These are phyloP conservation scores for Triplophysa tibetana DNA, from an alignment of 2,113 vertebrate species.

Conservation along the genomic window DNA sequence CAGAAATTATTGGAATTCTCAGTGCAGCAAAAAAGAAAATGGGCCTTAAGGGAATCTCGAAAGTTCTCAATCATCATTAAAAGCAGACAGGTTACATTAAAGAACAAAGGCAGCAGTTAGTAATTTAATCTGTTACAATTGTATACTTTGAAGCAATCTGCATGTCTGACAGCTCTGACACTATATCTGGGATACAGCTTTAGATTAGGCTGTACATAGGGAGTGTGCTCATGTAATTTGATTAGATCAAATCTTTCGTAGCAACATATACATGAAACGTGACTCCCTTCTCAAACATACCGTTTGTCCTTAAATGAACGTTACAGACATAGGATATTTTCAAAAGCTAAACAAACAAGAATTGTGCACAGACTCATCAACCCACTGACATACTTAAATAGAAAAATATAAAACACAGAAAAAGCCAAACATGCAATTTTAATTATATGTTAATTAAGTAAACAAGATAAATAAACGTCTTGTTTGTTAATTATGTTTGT, in stretches of 20 bases:
- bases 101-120: not conserved
- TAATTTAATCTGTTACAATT: conserved; percentile 35
- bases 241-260: conserved; percentile 53
- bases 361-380: too few relatives aligned
- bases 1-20: not conserved
- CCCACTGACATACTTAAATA: too few relatives aligned
- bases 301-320: not conserved
- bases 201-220: conserved; percentile 15
- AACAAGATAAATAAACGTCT: too few relatives aligned
- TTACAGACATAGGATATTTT: too few relatives aligned
- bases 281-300: conserved; percentile 13
- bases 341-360: too few relatives aligned
- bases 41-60: not conserved
- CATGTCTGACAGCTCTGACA: conserved; percentile 29
- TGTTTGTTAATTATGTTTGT: too few relatives aligned
- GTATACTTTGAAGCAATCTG: conserved; percentile 27
- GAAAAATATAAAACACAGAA: too few relatives aligned
- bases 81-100: not conserved
- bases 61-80: not conserved
- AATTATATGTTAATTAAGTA: too few relatives aligned
- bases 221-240: conserved; percentile 38
- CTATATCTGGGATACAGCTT: conserved; percentile 20
- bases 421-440: too few relatives aligned
- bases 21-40: not conserved
- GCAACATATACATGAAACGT: conserved; percentile 25